These are phyloP conservation scores for Promerops cafer DNA, from an alignment of 2,113 vertebrate species.

Conservation along the genomic window DNA sequence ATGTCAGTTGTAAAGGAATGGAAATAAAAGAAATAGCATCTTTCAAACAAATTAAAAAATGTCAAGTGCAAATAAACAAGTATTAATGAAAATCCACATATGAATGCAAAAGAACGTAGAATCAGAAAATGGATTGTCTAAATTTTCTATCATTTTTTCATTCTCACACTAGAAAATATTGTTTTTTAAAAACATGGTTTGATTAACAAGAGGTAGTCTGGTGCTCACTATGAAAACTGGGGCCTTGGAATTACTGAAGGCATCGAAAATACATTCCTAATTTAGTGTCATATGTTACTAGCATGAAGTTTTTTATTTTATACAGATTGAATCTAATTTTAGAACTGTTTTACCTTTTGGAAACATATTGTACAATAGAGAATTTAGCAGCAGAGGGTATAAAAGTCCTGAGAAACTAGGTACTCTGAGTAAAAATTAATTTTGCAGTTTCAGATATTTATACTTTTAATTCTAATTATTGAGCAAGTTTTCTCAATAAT, in stretches of 20 bases:
- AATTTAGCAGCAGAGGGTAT: not conserved
- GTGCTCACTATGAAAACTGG: not conserved
- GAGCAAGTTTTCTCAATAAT: not conserved
- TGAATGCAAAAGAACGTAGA: not conserved
- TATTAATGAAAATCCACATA: not conserved
- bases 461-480: not conserved
- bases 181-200: constrained; percentile 33
- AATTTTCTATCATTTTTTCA: not conserved
- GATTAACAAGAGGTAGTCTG: constrained; percentile 16
- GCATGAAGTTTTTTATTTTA: not conserved
- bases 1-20: not conserved
- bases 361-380: not conserved
- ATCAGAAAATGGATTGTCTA: not conserved
- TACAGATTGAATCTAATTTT: not conserved
- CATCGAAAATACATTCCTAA: not conserved
- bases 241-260: constrained; percentile 18
- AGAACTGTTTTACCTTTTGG: not conserved
- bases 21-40: not conserved
- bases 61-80: not conserved
- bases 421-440: not conserved
- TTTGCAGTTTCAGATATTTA: not conserved
- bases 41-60: not conserved
- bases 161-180: constrained; percentile 36
- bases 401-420: not conserved
- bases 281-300: not conserved